A percentile compares a stretch with the other conserved stretches of the same genome.
These are phyloP conservation scores for Xestia c-nigrum DNA, from an alignment of 2,888 invertebrate species.

Conservation along the genomic window DNA sequence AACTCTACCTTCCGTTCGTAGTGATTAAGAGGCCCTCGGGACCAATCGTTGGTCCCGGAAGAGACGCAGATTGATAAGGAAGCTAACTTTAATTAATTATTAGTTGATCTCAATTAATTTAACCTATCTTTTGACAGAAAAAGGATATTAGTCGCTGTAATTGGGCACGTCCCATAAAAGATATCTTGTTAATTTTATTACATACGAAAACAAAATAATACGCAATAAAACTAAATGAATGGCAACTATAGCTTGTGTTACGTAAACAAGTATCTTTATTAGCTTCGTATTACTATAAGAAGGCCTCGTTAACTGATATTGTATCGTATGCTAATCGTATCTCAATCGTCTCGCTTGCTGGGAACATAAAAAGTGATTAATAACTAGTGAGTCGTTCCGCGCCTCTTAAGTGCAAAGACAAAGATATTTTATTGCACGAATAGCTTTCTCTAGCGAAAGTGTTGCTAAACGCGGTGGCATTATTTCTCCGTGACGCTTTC, in stretches of 20 bases:
- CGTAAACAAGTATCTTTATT: conserved; percentile 23
- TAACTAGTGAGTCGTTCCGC: conserved; percentile 63
- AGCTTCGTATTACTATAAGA: conserved; percentile 23
- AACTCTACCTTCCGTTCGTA: conserved; percentile 8
- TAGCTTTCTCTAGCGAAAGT: conserved; percentile 89
- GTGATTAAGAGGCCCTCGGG: conserved; percentile 5
- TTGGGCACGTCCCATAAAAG: not conserved
- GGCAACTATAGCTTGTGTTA: conserved; percentile 5
- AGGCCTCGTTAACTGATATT: conserved; percentile 42
- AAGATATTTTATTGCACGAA: conserved; percentile 86
- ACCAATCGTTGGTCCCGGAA: conserved; percentile 4
- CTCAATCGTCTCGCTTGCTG: conserved; percentile 39
- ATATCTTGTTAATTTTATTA: conserved; percentile 25
- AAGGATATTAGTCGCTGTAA: not conserved
- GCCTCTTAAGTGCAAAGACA: conserved; percentile 78
- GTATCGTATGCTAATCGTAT: conserved; percentile 66
- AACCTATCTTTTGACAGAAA: conserved; percentile 2
- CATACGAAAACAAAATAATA: not conserved
- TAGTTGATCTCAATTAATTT: not conserved
- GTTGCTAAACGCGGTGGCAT: conserved; percentile 82
- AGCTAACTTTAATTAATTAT: not conserved
- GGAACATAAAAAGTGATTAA: conserved; percentile 68
- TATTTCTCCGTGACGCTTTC: conserved; percentile 86
- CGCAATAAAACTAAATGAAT: conserved; percentile 31
- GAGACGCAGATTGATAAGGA: not conserved